phyloP scores from a whole-genome alignment of 2,113 vertebrate species.

The Dendrocopos noguchii region DNA sequence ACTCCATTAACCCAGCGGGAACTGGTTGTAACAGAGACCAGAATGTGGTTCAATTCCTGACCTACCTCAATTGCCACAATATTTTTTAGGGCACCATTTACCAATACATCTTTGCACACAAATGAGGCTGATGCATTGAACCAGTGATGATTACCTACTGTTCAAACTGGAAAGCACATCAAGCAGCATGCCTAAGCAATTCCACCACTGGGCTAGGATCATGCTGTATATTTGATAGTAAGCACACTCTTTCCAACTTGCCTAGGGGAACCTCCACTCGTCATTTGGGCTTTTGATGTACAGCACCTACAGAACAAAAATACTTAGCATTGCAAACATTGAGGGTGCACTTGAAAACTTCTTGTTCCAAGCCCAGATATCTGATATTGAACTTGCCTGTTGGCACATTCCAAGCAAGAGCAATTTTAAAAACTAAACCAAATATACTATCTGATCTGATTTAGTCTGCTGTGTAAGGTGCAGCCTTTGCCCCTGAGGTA shows the following conservation, averaged over 20 bases:
- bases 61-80: not conserved
- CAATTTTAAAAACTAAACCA: conserved; percentile 31
- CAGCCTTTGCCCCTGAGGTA: not conserved
- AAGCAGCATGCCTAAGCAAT: conserved; percentile 2
- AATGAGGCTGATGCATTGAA: not conserved
- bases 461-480: conserved; percentile 56
- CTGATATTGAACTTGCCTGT: not conserved
- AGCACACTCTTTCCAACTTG: not conserved
- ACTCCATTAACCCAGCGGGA: not conserved
- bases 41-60: not conserved
- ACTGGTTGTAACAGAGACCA: not conserved
- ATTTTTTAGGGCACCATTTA: not conserved
- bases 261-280: not conserved
- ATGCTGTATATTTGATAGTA: not conserved
- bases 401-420: conserved; percentile 36
- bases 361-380: conserved; percentile 21
- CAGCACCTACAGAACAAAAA: not conserved
- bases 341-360: not conserved
- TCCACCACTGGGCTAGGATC: not conserved
- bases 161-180: not conserved
- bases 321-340: not conserved
- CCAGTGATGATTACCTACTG: not conserved
- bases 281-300: not conserved
- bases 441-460: conserved; percentile 43
- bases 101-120: not conserved